A percentile compares a stretch with the other conserved stretches of the same genome.
Conservation (phyloP, 2,113 vertebrate genomes). For the Nothocercus nigrocapillus region DNA sequence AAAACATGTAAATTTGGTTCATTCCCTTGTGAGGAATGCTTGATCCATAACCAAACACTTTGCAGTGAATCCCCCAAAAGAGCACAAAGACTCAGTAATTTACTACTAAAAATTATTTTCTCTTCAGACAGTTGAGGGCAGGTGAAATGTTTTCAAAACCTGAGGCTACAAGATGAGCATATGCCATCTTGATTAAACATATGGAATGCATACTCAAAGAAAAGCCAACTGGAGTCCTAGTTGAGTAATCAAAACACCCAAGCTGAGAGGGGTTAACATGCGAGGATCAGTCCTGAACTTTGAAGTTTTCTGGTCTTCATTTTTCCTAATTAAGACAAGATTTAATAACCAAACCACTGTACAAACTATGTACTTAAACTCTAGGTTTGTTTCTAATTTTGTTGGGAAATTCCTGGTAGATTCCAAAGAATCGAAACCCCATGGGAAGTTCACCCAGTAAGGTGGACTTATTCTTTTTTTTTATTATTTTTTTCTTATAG, state of each 20-base stretch:
- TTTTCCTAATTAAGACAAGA: constrained; percentile 83
- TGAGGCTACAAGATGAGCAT: constrained; percentile 60
- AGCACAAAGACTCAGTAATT: constrained; percentile 38
- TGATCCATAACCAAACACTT: neutral
- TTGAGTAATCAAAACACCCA: constrained; percentile 83
- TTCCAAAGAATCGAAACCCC: constrained; percentile 74
- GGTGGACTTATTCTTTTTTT: constrained; percentile 41
- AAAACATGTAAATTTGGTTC: neutral
- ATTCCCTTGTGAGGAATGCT: neutral
- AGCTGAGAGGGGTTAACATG: constrained; percentile 83
- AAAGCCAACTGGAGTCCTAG: constrained; percentile 76
- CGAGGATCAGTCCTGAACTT: constrained; percentile 79
- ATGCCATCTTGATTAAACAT: constrained; percentile 81
- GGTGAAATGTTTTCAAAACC: constrained; percentile 79
- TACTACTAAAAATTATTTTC: constrained; percentile 53
- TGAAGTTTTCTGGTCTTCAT: constrained; percentile 84
- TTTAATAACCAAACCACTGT: constrained; percentile 85
- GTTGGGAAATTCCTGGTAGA: constrained; percentile 79
- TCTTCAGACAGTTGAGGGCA: constrained; percentile 67
- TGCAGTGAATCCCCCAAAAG: neutral
- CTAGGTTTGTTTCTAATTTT: constrained; percentile 83
- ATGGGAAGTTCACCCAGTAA: constrained; percentile 69
- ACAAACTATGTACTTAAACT: constrained; percentile 78
- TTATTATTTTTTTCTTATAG: constrained; percentile 1
- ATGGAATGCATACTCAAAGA: constrained; percentile 81